These are phyloP conservation scores for Dryoscopus gambensis DNA, from an alignment of 2,113 vertebrate genomes.

Conservation along the genomic window DNA sequence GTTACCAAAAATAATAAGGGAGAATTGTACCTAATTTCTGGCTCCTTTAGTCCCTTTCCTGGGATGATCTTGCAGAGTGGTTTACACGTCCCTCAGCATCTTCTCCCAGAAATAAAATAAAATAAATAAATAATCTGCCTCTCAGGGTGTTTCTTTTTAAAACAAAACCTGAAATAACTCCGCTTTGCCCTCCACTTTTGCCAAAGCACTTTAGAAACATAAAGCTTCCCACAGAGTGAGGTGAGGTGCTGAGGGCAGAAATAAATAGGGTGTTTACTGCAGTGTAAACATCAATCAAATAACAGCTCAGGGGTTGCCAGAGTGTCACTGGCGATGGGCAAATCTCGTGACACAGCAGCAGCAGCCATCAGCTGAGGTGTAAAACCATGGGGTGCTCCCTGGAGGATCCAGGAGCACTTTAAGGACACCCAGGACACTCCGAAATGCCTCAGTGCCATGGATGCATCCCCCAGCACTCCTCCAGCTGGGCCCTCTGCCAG, in stretches of 20 bases:
- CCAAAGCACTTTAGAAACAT: neutral
- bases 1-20: neutral
- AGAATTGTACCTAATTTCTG: neutral
- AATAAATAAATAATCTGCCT: neutral
- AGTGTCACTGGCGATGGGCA: neutral
- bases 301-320: neutral
- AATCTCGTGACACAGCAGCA: neutral
- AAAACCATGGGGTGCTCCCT: accelerated
- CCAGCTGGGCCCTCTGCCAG: neutral
- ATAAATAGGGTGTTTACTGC: neutral
- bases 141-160: neutral
- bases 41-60: neutral
- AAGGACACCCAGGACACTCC: neutral
- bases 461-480: neutral
- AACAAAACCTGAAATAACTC: neutral
- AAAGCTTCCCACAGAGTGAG: neutral
- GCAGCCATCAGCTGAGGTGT: accelerated
- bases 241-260: neutral
- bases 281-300: neutral
- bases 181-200: neutral
- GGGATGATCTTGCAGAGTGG: neutral
- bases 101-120: neutral
- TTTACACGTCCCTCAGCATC: neutral
- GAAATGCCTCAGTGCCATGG: neutral
- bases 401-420: neutral